A percentile compares a stretch with the other conserved stretches of the same genome.
Conservation (phyloP, 2,888 invertebrate species). For the Chironomus tentans region DNA sequence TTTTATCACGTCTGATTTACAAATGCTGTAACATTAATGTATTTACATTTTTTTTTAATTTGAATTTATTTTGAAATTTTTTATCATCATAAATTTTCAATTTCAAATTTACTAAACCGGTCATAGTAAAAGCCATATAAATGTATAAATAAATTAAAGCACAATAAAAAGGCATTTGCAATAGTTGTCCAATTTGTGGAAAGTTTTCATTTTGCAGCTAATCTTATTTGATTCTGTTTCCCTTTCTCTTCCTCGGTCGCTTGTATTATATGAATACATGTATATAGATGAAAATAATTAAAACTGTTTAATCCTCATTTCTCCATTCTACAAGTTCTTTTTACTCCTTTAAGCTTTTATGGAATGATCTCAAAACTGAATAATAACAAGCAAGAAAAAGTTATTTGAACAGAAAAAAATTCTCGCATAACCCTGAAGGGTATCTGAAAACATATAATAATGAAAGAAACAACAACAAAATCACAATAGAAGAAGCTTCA, state of each 20-base stretch:
- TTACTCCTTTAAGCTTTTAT: background rate
- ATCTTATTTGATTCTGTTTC: background rate
- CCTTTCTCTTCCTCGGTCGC: background rate
- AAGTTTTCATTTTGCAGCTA: background rate
- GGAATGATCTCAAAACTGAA: background rate
- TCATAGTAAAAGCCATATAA: background rate
- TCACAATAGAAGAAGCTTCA: too few relatives aligned
- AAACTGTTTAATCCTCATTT: slow-evolving; percentile 4
- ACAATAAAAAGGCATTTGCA: background rate
- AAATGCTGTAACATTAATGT: too few relatives aligned
- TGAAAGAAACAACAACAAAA: too few relatives aligned
- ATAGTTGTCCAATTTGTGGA: background rate
- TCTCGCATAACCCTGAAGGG: background rate
- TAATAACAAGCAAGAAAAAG: background rate
- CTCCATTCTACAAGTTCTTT: background rate
- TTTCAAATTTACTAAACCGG: background rate
- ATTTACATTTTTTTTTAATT: too few relatives aligned
- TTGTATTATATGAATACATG: background rate
- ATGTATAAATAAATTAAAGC: background rate
- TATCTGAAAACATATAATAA: too few relatives aligned
- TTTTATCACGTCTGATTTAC: too few relatives aligned
- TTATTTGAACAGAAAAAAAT: background rate
- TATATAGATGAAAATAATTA: background rate
- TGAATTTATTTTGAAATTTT: too few relatives aligned
- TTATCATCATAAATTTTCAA: background rate